A percentile compares a stretch with the other conserved stretches of the same genome.
Evolutionary conservation across 2,797 vertebrate genomes (phyloP).

Genomic region (Cercopithecus hamlyni): DNA sequence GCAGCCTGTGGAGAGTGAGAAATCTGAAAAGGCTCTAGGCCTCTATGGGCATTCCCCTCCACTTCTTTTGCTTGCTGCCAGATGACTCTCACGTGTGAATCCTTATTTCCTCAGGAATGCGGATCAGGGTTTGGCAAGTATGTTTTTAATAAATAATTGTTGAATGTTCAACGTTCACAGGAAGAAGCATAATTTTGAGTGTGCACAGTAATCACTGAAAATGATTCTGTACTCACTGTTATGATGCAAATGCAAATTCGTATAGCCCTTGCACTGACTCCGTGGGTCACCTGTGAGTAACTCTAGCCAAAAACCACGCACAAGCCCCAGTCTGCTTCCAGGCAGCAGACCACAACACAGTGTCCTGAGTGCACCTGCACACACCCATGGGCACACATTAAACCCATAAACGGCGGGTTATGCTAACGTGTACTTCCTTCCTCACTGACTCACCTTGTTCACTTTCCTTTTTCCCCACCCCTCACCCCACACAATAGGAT

Average conservation of each 20-base stretch:
- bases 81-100: neutral
- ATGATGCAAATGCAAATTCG: neutral
- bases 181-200: neutral
- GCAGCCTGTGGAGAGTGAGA: neutral
- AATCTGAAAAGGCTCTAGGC: neutral
- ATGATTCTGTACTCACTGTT: neutral
- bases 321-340: neutral
- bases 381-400: neutral
- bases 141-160: neutral
- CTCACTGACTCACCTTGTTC: neutral
- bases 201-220: neutral
- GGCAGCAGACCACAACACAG: neutral
- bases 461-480: neutral
- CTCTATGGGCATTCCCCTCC: neutral
- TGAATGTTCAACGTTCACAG: neutral
- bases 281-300: neutral
- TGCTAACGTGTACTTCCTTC: neutral
- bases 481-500: slow-evolving; percentile 66
- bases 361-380: neutral
- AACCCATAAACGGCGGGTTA: neutral
- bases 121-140: neutral
- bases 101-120: neutral
- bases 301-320: neutral
- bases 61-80: neutral
- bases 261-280: neutral